phyloP scores from a whole-genome alignment of 92 coral and sea anemone species.

The Bergia sp. region DNA sequence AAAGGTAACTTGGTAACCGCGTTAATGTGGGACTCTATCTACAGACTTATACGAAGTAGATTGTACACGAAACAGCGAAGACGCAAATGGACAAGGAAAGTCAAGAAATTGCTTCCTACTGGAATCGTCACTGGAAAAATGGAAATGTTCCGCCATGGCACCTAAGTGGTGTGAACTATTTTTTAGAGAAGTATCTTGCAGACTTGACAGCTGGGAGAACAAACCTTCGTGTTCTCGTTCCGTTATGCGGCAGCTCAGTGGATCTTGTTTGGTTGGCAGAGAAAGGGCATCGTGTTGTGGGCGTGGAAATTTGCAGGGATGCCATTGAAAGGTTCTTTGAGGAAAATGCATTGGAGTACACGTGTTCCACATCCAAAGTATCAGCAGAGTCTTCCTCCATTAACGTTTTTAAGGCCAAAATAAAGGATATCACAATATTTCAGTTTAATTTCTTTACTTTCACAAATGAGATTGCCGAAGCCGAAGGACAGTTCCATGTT shows the following conservation, averaged over 20 bases:
- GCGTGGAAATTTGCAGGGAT: slow-evolving; percentile 65
- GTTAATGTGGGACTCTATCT: slow-evolving; percentile 21
- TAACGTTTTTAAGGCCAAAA: slow-evolving; percentile 50
- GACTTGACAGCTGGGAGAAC: slow-evolving; percentile 55
- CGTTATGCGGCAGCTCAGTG: slow-evolving; percentile 72
- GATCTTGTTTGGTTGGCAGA: slow-evolving; percentile 81
- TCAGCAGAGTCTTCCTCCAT: not conserved
- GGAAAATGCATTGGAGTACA: slow-evolving; percentile 60
- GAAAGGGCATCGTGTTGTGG: slow-evolving; percentile 73
- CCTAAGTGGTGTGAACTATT: slow-evolving; percentile 3
- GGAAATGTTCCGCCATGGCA: slow-evolving; percentile 26
- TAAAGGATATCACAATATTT: slow-evolving; percentile 64
- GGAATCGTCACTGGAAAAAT: slow-evolving; percentile 31
- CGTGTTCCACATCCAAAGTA: slow-evolving; percentile 23
- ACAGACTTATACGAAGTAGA: slow-evolving; percentile 11
- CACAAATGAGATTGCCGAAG: slow-evolving; percentile 47
- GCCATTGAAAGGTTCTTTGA: slow-evolving; percentile 61
- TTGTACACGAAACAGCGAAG: not conserved
- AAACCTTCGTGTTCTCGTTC: slow-evolving; percentile 61
- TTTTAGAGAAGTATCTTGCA: slow-evolving; percentile 12
- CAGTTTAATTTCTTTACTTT: slow-evolving; percentile 54
- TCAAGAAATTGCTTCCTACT: not conserved
- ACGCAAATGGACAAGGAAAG: slow-evolving; percentile 5
- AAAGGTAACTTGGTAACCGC: slow-evolving; percentile 33
- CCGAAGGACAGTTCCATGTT: slow-evolving; percentile 67